These are phyloP conservation scores for Tanytarsus gracilentus DNA, from an alignment of 2,888 invertebrate species.

Conservation along the genomic window DNA sequence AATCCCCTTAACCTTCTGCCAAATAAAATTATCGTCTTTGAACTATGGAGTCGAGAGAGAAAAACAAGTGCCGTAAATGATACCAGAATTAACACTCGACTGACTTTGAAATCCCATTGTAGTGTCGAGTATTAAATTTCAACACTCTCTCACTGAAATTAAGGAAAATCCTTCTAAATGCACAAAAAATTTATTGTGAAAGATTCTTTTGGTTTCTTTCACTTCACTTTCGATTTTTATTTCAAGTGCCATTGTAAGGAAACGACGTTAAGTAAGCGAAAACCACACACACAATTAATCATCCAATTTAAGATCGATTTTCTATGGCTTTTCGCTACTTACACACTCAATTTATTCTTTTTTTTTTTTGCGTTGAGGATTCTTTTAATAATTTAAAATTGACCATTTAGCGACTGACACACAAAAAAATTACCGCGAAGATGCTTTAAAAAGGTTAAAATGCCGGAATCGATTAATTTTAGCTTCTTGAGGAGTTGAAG, in stretches of 20 bases:
- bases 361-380: not conserved
- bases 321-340: constrained; percentile 24
- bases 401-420: no score
- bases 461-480: no score
- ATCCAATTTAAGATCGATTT: constrained; percentile 16
- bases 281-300: constrained; percentile 20
- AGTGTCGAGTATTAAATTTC: not conserved
- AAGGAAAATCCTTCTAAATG: not conserved
- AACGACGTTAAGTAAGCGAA: not conserved
- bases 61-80: not conserved
- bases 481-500: no score
- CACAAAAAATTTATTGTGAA: not conserved
- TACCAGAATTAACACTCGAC: constrained; percentile 22
- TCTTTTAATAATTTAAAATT: not conserved
- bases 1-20: not conserved
- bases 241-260: no score
- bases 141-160: not conserved
- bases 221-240: no score
- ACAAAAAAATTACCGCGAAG: no score
- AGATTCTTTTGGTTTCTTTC: no score
- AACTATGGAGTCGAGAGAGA: not conserved
- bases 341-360: constrained; percentile 22
- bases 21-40: not conserved
- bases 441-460: no score
- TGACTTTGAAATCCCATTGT: constrained; percentile 9